Evolutionary conservation across 2,888 invertebrate species (phyloP).

Genomic region (Lasioglossum leucozonium): DNA sequence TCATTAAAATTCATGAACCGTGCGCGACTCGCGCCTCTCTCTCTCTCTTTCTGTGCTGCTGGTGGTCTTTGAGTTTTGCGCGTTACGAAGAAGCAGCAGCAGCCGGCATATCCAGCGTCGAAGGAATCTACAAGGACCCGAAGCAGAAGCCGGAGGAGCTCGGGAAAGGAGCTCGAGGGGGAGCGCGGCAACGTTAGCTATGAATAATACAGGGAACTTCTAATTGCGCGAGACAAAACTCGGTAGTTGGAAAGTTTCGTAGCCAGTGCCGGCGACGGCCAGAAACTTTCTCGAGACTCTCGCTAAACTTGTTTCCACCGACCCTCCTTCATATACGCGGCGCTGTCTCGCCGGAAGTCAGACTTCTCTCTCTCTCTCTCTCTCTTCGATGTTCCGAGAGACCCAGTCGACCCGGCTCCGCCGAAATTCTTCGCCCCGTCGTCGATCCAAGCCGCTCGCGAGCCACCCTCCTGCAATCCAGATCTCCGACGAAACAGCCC

Average conservation of each 20-base stretch:
- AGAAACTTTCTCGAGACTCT: conserved; percentile 69
- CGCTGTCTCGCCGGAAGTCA: conserved; percentile 67
- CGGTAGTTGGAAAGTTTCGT: conserved; percentile 72
- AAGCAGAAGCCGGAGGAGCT: not conserved
- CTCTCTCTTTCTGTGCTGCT: conserved; percentile 63
- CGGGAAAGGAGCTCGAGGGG: conserved; percentile 5
- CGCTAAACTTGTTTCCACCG: conserved; percentile 69
- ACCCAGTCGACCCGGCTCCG: not conserved
- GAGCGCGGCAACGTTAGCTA: conserved; percentile 70
- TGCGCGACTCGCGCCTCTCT: conserved; percentile 71
- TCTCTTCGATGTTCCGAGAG: not conserved
- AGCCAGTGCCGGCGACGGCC: conserved; percentile 58
- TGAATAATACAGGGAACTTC: conserved; percentile 84
- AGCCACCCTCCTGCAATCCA: not conserved
- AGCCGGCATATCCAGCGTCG: conserved; percentile 45
- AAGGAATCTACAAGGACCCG: not conserved
- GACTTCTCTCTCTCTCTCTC: conserved; percentile 5
- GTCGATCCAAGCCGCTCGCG: not conserved
- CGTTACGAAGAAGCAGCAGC: conserved; percentile 62
- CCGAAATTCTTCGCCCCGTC: conserved; percentile 3
- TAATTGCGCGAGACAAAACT: conserved; percentile 84
- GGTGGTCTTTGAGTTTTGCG: conserved; percentile 79
- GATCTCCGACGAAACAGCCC: not conserved
- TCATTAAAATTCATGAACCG: conserved; percentile 83
- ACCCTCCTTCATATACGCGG: conserved; percentile 48